Evolutionary conservation across 2,888 invertebrate species (phyloP), one percentile per base, ranked within the genome.

Genomic region (Eilema depressum): DNA sequence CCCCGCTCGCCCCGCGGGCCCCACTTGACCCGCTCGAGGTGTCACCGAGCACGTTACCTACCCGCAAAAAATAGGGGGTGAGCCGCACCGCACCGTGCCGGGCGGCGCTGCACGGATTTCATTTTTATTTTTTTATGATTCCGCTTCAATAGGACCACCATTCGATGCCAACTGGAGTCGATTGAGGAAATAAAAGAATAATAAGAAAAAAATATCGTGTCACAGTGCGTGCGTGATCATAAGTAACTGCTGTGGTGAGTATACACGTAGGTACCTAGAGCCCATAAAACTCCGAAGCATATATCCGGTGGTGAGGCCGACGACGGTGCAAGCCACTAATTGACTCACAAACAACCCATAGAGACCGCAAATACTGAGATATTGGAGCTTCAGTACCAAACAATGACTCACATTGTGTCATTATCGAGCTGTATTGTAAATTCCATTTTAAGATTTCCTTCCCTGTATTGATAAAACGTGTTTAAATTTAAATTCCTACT

Each of bases 1-100:
- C 79, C 75, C 76, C 80, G 78, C 77, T 82, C 83, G 70, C 78
- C 69, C 66, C 75, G 74, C 73, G 81, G 81, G 76, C 83, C 82
- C 87, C 89, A 88, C 90, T 90, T 91, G 89, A 90, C 89, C 91
- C 91, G 88, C 85, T 85, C 86, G 89, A 93, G 93, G 93, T 94
- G 94, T 93, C 93, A 91, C 92, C 89, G 92, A 90, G 87, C 90
- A 91, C 91, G 93, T 92, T 92, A 92, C 92, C 89, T 91, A 90
- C 90, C 92, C 92, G 90, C 91, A 92, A 92, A 93, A 93, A 92
- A 91, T 83, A 78, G 88, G 90, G 89, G 87, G 87, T 82, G 83
- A 86, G 78, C 82, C 75, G 80, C 80, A 75, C 76, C 75, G 75
- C 78, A 72, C 75, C 69, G 76, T 75, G 72, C 80, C 76, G 79